phyloP scores from a whole-genome alignment of 1,140 invertebrate genomes.

The Ceratoteleas bidentatus region DNA sequence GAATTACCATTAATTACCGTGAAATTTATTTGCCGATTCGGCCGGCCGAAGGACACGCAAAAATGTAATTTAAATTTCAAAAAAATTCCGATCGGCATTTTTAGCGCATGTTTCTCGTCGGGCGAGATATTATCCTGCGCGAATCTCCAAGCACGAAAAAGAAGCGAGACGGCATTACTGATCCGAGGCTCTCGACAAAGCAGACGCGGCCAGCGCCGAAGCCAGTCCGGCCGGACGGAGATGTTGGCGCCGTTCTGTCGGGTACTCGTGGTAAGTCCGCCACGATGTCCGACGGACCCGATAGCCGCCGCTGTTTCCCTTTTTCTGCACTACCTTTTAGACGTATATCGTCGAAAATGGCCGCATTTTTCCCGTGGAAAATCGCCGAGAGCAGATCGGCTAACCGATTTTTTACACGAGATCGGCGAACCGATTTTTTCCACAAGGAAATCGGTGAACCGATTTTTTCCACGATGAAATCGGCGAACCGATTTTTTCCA shows the following conservation, averaged over 20 bases:
- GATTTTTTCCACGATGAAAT: no score
- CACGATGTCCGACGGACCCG: slow-evolving; percentile 50
- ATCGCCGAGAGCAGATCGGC: not conserved
- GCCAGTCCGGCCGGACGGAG: slow-evolving; percentile 53
- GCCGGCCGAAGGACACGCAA: slow-evolving; percentile 5
- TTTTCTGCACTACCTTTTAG: slow-evolving; percentile 32
- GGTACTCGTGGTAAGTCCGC: slow-evolving; percentile 67
- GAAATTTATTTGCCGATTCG: no score
- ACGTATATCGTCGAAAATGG: slow-evolving; percentile 17
- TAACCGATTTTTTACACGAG: no score
- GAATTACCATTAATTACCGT: no score
- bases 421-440: no score
- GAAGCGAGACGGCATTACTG: slow-evolving; percentile 52
- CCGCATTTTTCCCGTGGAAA: not conserved
- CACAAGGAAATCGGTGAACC: no score
- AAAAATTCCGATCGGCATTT: slow-evolving; percentile 50
- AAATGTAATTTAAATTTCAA: slow-evolving; percentile 49
- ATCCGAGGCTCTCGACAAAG: slow-evolving; percentile 45
- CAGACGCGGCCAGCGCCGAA: slow-evolving; percentile 40
- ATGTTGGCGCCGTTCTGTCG: slow-evolving; percentile 77
- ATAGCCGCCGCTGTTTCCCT: slow-evolving; percentile 36
- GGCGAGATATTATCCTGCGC: slow-evolving; percentile 54
- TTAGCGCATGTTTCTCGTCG: slow-evolving; percentile 41
- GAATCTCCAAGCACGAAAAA: slow-evolving; percentile 53
- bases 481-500: no score